Conservation (phyloP, 2,888 invertebrate species). For the Ceramica pisi region DNA sequence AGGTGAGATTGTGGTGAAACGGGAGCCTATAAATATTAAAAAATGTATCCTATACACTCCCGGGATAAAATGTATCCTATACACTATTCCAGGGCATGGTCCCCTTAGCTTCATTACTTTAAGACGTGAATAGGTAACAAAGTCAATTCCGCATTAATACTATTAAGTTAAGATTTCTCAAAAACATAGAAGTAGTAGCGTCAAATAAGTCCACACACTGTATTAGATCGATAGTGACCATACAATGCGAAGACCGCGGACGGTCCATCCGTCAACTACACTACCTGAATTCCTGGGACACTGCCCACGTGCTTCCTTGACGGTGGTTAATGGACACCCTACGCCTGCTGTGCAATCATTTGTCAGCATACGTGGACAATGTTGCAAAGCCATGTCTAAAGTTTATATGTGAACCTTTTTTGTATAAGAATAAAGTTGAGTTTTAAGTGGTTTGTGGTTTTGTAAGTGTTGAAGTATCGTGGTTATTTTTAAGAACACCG, state of each 20-base stretch:
- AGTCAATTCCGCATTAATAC: too few relatives aligned
- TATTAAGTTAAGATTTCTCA: too few relatives aligned
- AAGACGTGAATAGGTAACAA: too few relatives aligned
- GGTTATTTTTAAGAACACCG: slow-evolving; percentile 21
- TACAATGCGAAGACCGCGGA: slow-evolving; percentile 73
- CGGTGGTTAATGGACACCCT: slow-evolving; percentile 80
- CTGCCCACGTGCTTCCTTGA: slow-evolving; percentile 76
- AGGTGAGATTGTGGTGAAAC: too few relatives aligned
- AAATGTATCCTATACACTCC: too few relatives aligned
- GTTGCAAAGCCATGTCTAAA: slow-evolving; percentile 17
- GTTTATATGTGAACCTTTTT: neutral
- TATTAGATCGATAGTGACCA: slow-evolving; percentile 65
- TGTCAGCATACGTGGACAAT: slow-evolving; percentile 77
- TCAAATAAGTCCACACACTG: slow-evolving; percentile 53
- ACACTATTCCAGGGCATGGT: too few relatives aligned
- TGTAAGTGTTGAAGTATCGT: neutral
- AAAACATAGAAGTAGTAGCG: too few relatives aligned
- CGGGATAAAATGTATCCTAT: too few relatives aligned
- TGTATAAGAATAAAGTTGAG: neutral
- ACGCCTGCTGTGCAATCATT: slow-evolving; percentile 83
- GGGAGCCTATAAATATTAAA: too few relatives aligned
- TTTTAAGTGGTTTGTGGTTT: neutral
- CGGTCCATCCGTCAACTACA: slow-evolving; percentile 80
- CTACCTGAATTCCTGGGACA: slow-evolving; percentile 82
- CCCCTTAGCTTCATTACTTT: too few relatives aligned